Evolutionary conservation across 2,113 vertebrate genomes (phyloP), one percentile per base, ranked within the genome.

Genomic region (Ailurus styani): DNA sequence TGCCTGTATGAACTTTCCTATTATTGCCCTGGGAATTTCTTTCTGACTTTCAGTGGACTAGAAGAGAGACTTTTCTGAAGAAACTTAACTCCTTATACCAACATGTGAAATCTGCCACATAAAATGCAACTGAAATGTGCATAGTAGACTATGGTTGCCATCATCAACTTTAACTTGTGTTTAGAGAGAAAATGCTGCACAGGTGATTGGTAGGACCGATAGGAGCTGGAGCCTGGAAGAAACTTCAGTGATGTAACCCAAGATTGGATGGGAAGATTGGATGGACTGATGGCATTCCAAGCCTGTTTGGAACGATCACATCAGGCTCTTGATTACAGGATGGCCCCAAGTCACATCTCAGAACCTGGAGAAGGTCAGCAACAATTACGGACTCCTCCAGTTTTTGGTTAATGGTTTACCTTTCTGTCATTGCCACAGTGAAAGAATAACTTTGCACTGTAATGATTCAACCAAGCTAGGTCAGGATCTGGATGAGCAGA

Each of bases 341-440:
- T 94, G 90, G 97, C 96, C 97, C 97, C 97, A 98, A 98, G 93
- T 98, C 96, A 97, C 96, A 98, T 95, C 96, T 86, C 75, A 95
- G 95, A 98, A 95, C 98, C 83, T 96, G 96, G 62, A 82, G 96
- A 98, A 98, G 97, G 98, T 98, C 97, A 98, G 91, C 90, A 95
- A 70, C 97, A 95, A 70, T 97, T 97, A 97, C 47, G 92, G 90
- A 96, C 94, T 93, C 34, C 93, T 54, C 82, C 87, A 86, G 98
- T 97, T 97, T 98, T 95, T 98, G 98, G 95, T 98, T 99, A 99
- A 98, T 98, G 97, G 98, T 98, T 99, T 98, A 98, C 97, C 98
- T 98, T 98, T 98, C 91, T 87, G 97, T 97, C 97, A 95, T 96
- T 62, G 31, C 97, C 86, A 81, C 79, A 95, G 98, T 98, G 97